Evolutionary conservation across 1,140 invertebrate genomes (phyloP).

Genomic region (Varroa destructor): DNA sequence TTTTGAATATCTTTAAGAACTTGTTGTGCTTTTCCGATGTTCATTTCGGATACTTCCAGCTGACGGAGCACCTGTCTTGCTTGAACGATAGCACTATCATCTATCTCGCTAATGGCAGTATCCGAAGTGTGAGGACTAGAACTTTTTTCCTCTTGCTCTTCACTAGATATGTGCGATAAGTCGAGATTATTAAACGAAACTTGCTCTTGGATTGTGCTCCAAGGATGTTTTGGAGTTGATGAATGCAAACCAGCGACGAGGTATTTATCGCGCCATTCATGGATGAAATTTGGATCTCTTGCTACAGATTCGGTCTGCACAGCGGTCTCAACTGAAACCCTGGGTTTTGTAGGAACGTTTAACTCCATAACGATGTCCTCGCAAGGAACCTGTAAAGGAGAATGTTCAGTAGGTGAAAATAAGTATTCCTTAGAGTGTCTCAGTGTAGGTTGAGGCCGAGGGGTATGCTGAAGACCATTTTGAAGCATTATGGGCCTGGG

Average conservation of each 20-base stretch:
- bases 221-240: background rate
- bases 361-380: no score
- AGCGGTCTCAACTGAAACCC: no score
- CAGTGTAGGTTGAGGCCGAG: no score
- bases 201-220: background rate
- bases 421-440: no score
- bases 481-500: no score
- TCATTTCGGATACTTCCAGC: background rate
- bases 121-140: background rate
- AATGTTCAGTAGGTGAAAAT: no score
- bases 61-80: constrained; percentile 2
- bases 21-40: constrained; percentile 15
- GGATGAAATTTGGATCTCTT: constrained; percentile 17
- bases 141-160: background rate
- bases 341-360: no score
- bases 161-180: background rate
- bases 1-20: background rate
- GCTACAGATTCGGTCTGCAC: no score
- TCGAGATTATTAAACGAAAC: background rate
- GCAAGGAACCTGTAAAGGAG: no score
- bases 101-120: constrained; percentile 3
- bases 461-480: no score
- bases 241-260: constrained; percentile 6
- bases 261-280: constrained; percentile 21
- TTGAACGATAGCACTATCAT: background rate